A percentile compares a stretch with the other conserved stretches of the same genome.
These are phyloP conservation scores for Xiphophorus couchianus DNA, from an alignment of 2,113 vertebrate genomes.

Conservation along the genomic window DNA sequence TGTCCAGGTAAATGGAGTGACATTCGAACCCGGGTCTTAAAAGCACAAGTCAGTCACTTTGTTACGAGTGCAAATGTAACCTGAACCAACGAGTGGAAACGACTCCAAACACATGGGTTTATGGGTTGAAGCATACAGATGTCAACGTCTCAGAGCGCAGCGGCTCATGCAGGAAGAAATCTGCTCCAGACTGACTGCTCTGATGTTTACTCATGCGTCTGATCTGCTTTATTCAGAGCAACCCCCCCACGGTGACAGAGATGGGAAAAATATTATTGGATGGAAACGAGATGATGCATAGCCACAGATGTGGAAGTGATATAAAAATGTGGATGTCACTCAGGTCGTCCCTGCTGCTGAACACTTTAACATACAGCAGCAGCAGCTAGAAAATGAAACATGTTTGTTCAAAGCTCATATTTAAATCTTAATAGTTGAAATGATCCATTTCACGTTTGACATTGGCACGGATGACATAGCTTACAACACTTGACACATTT, in stretches of 20 bases:
- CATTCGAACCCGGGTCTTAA: slow-evolving; percentile 39
- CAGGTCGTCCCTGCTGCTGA: background rate
- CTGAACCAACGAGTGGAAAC: slow-evolving; percentile 59
- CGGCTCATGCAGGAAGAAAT: background rate
- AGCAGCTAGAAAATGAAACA: background rate
- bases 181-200: background rate
- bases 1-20: slow-evolving; percentile 4
- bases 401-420: background rate
- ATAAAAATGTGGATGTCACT: background rate
- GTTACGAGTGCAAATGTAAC: slow-evolving; percentile 59
- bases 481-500: background rate
- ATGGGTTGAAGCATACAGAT: slow-evolving; percentile 55
- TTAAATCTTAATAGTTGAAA: too few species aligned
- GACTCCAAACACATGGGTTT: slow-evolving; percentile 58
- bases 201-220: background rate
- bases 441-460: background rate
- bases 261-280: slow-evolving; percentile 6
- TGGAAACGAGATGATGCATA: background rate
- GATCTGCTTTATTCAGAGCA: slow-evolving; percentile 24
- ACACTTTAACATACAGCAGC: too few species aligned
- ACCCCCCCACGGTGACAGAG: background rate
- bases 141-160: slow-evolving; percentile 28
- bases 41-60: slow-evolving; percentile 35
- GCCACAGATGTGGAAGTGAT: background rate
- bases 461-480: background rate